Percentiles rank a stretch among this genome's conserved stretches.
Evolutionary conservation across 2,888 invertebrate species (phyloP).

Genomic region (Mimachlamys varia): DNA sequence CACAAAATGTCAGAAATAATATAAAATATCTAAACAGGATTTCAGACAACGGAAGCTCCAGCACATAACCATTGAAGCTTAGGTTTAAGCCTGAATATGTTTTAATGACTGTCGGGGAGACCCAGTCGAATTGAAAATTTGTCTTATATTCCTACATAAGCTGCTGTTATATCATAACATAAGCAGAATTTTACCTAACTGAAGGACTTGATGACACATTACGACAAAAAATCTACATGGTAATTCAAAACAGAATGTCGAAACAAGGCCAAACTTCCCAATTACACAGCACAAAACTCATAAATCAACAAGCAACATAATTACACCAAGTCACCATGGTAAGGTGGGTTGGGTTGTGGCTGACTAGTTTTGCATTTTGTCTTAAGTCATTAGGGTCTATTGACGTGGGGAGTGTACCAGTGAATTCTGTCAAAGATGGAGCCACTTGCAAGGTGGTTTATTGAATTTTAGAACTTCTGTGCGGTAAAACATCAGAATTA

Average conservation of each 20-base stretch:
- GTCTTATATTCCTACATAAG: too few relatives aligned
- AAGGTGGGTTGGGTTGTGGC: neutral
- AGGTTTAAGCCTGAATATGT: too few relatives aligned
- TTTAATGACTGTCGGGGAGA: too few relatives aligned
- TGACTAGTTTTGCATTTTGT: neutral
- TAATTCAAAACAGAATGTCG: neutral
- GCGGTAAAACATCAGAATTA: too few relatives aligned
- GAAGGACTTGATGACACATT: neutral
- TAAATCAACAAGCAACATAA: constrained; percentile 5
- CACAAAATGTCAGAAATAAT: too few relatives aligned
- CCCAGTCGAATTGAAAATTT: too few relatives aligned
- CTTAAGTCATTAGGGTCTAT: neutral
- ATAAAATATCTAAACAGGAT: too few relatives aligned
- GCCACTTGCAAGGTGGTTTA: neutral
- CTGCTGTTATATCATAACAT: too few relatives aligned
- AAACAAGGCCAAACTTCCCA: neutral
- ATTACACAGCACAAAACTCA: neutral
- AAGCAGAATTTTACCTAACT: too few relatives aligned
- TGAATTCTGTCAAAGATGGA: neutral
- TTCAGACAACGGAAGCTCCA: too few relatives aligned
- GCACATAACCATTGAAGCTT: too few relatives aligned
- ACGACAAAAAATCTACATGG: neutral
- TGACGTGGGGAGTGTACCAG: neutral
- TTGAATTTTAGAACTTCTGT: too few relatives aligned
- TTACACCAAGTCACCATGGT: neutral